phyloP scores from a whole-genome alignment of 2,888 invertebrate genomes.

The Diaperis boleti region DNA sequence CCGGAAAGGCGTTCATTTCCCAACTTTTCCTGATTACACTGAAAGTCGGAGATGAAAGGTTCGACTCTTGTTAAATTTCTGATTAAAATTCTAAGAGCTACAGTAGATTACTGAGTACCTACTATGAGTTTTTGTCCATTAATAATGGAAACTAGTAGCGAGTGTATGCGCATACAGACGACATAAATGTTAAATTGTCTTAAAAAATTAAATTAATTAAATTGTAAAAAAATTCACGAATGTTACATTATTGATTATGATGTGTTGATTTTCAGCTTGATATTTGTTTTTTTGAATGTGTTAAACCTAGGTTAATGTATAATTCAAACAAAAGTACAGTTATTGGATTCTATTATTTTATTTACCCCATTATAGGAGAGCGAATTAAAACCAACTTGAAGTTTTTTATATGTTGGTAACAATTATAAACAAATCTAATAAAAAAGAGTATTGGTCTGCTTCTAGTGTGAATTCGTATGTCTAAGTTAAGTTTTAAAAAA shows the following conservation, averaged over 20 bases:
- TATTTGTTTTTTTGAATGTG: slow-evolving; percentile 16
- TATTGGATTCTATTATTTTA: too few relatives aligned
- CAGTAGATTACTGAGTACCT: too few relatives aligned
- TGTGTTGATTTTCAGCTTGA: background rate
- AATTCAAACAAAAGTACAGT: background rate
- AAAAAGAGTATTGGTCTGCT: too few relatives aligned
- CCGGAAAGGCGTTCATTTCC: background rate
- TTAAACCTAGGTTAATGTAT: background rate
- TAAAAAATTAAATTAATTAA: too few relatives aligned
- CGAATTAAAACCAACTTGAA: too few relatives aligned
- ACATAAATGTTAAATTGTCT: slow-evolving; percentile 8
- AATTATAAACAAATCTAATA: too few relatives aligned
- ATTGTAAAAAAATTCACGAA: slow-evolving; percentile 14
- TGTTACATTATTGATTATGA: slow-evolving; percentile 17
- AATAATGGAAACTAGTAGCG: background rate
- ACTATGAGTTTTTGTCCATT: too few relatives aligned
- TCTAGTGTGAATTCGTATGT: too few relatives aligned
- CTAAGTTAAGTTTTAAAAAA: too few relatives aligned
- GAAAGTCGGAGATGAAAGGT: background rate
- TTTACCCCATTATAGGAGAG: too few relatives aligned
- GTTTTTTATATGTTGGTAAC: too few relatives aligned
- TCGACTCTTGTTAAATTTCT: slow-evolving; percentile 4
- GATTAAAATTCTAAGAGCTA: too few relatives aligned
- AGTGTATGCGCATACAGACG: slow-evolving; percentile 7
- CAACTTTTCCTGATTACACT: background rate